Evolutionary conservation across 2,113 vertebrate genomes (phyloP).

Genomic region (Formicarius rufipectus): DNA sequence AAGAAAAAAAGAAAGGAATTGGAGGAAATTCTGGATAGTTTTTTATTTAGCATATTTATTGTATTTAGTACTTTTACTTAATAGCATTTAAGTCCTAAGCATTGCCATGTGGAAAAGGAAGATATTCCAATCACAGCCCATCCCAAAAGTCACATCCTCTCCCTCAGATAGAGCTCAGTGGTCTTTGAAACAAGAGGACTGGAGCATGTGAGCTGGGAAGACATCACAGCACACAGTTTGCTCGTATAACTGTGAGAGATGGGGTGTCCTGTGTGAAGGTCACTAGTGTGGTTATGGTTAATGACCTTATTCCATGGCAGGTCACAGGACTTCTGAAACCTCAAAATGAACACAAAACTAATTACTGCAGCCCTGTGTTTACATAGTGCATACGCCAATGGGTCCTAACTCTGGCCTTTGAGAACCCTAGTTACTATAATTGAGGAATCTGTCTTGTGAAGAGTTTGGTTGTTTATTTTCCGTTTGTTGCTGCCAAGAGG

Average conservation of each 20-base stretch:
- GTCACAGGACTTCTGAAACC: slow-evolving; percentile 77
- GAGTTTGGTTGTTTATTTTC: slow-evolving; percentile 77
- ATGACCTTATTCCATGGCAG: slow-evolving; percentile 80
- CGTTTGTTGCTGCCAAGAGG: slow-evolving; percentile 70
- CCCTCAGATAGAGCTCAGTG: not conserved
- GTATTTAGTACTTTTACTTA: not conserved
- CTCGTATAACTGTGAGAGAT: slow-evolving; percentile 45
- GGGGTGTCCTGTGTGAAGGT: slow-evolving; percentile 71
- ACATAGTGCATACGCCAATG: slow-evolving; percentile 82
- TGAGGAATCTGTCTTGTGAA: slow-evolving; percentile 68
- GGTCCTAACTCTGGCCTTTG: slow-evolving; percentile 79
- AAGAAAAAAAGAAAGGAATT: not conserved
- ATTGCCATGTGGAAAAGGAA: not conserved
- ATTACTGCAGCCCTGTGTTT: slow-evolving; percentile 92
- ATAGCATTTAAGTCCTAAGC: not conserved
- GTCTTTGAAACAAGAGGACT: not conserved
- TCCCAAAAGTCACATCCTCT: not conserved
- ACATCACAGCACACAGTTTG: slow-evolving; percentile 10
- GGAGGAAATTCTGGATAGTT: not conserved
- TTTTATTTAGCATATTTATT: no score
- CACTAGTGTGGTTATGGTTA: slow-evolving; percentile 80
- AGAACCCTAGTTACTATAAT: slow-evolving; percentile 62
- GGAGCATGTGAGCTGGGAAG: not conserved
- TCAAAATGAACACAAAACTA: slow-evolving; percentile 83
- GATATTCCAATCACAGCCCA: not conserved